Base-by-base conservation (phyloP, 1,140 invertebrate species). In the Eurosta solidaginis region DNA sequence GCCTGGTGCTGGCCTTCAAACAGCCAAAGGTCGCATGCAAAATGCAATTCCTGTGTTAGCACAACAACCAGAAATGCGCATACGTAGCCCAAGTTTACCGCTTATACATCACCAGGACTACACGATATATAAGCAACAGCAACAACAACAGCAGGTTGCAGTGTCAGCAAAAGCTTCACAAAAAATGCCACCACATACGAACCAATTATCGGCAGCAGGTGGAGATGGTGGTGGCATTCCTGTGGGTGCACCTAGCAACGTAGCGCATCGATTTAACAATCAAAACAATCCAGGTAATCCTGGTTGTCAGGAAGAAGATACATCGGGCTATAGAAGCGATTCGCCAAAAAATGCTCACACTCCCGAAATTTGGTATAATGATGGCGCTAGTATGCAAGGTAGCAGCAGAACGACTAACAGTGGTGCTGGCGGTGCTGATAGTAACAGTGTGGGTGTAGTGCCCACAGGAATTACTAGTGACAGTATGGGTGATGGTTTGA, bases 241-340 rank as follows among this genome's bases (percentile, higher is more conserved):
- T 36, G 29, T 68, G 29, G 59, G 59, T 68, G 59, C 59, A 1
- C 54, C 54, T 74, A 27, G 45, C 27, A 59, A 77, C 50, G 14
- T 29, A 17, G 40, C 45, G 22, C 76, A 79, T 49, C 79, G 52
- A 78, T 50, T 68, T 40, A 76, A 76, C 20, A 74, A 68, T 45
- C 63, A 36, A 25, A 47, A 74, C 40, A 52, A 74, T 36, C 77
- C 77, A 6, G 45, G n/a, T 3, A 75, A 75, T 75, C 75, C 77
- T 36, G 84, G 85, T 87, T 86, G 84, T 82, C 89, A 91, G 80
- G 91, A 91, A 76, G 90, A 91, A 78, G 92, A 92, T 78, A 92
- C 92, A 78, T 92, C 92, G 63, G 92, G 92, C 44, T 93, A 93
- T 83, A 90, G 90, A 22, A 93, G 92, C 82, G 92, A 92, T 80